Percentiles rank a stretch among this genome's conserved stretches.
Conservation (phyloP, 2,797 vertebrate genomes). For the Poecile montanus region DNA sequence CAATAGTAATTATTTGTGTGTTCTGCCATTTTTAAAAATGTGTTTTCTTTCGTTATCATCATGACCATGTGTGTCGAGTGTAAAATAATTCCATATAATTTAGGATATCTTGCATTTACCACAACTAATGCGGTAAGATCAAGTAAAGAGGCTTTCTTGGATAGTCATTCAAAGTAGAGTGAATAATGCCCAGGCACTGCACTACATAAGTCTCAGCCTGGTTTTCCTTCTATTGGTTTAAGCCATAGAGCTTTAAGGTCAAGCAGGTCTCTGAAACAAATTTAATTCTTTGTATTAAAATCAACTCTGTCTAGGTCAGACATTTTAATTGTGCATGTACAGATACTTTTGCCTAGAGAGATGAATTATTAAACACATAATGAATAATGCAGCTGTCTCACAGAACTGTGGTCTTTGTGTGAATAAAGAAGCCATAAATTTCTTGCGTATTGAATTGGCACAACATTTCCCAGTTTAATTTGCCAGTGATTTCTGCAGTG, state of each 20-base stretch:
- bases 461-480: neutral
- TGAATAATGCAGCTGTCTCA: constrained; percentile 47
- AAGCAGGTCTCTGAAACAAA: neutral
- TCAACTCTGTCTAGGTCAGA: neutral
- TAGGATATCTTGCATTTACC: neutral
- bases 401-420: neutral
- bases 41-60: neutral
- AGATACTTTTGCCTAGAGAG: neutral
- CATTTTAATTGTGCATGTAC: constrained; percentile 21
- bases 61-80: neutral
- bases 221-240: neutral
- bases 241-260: neutral
- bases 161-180: neutral
- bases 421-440: constrained; percentile 23
- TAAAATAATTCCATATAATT: neutral
- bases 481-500: neutral
- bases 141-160: neutral
- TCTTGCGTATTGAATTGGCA: neutral
- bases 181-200: neutral
- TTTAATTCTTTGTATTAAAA: constrained; percentile 21
- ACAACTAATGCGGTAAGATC: neutral
- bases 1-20: neutral
- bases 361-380: constrained; percentile 46
- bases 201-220: neutral
- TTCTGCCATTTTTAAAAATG: neutral